Percentiles rank a stretch among this genome's conserved stretches.
These are phyloP conservation scores for Rhadina sibilatrix DNA, from an alignment of 2,113 vertebrate species.

Conservation along the genomic window DNA sequence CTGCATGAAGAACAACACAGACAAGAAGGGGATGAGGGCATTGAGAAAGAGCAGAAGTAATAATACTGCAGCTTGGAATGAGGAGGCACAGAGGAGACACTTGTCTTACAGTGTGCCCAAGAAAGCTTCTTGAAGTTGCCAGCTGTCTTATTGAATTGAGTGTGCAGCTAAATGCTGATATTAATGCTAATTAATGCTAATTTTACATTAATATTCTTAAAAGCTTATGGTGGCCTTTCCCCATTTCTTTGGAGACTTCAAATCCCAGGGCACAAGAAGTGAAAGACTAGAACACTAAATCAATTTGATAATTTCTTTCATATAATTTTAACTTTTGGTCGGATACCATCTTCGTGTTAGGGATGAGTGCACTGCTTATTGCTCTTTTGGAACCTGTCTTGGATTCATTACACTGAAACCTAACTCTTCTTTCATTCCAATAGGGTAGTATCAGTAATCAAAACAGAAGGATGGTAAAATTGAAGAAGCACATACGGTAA, in stretches of 20 bases:
- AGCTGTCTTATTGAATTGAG: background rate
- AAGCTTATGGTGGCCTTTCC: background rate
- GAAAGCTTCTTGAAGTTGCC: background rate
- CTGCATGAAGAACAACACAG: background rate
- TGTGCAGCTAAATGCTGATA: background rate
- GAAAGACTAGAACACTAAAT: background rate
- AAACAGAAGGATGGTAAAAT: constrained; percentile 16
- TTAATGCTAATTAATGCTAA: constrained; percentile 8
- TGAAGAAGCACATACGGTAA: constrained; percentile 11
- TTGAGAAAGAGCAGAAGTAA: background rate
- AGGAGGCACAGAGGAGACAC: background rate
- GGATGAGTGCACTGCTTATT: background rate
- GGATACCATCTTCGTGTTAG: background rate
- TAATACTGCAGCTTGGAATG: background rate
- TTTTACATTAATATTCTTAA: background rate
- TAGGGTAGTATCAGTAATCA: background rate
- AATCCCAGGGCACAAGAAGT: background rate
- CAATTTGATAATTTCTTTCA: background rate
- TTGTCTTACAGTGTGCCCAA: background rate
- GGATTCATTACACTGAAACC: background rate
- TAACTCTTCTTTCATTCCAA: background rate
- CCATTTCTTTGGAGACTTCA: background rate
- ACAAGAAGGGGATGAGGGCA: background rate
- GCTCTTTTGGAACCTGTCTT: background rate
- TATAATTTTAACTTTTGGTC: background rate